Conservation (phyloP, 2,113 vertebrate genomes). For the Amphiprion ocellaris region DNA sequence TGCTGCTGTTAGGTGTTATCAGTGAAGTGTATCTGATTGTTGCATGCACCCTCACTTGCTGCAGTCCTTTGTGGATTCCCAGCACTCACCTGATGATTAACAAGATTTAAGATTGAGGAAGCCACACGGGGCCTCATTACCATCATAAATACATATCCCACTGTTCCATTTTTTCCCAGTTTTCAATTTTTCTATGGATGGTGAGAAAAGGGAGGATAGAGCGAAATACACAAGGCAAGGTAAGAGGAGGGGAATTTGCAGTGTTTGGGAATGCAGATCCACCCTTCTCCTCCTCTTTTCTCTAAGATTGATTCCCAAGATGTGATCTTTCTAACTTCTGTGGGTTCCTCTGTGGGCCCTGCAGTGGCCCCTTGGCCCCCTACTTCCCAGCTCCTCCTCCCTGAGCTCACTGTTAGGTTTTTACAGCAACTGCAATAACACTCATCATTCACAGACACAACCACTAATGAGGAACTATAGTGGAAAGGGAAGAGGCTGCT, state of each 20-base stretch:
- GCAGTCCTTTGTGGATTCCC: conserved; percentile 75
- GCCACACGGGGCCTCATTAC: conserved; percentile 84
- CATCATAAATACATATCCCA: conserved; percentile 77
- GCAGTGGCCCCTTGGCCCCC: conserved; percentile 48
- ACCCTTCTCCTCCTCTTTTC: conserved; percentile 60
- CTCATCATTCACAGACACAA: conserved; percentile 87
- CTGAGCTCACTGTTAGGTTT: conserved; percentile 84
- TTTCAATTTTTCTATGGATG: conserved; percentile 39
- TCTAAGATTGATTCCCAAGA: conserved; percentile 60
- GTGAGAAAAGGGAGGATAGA: conserved; percentile 35
- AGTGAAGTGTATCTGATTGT: conserved; percentile 51
- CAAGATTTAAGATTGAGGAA: conserved; percentile 72
- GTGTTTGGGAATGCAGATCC: conserved; percentile 54
- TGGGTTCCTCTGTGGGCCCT: conserved; percentile 80
- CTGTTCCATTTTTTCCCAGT: conserved; percentile 54
- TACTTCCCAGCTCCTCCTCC: conserved; percentile 69
- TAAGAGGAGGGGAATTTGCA: conserved; percentile 57
- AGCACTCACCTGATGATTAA: conserved; percentile 78
- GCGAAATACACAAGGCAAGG: conserved; percentile 19
- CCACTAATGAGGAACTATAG: conserved; percentile 87
- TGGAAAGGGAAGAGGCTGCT: conserved; percentile 78
- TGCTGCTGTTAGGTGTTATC: conserved; percentile 20
- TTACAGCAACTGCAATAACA: conserved; percentile 87
- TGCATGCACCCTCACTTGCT: conserved; percentile 45
- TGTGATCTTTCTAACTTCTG: conserved; percentile 68